Conservation (phyloP, 2,113 vertebrate species). For the Struthidea cinerea region DNA sequence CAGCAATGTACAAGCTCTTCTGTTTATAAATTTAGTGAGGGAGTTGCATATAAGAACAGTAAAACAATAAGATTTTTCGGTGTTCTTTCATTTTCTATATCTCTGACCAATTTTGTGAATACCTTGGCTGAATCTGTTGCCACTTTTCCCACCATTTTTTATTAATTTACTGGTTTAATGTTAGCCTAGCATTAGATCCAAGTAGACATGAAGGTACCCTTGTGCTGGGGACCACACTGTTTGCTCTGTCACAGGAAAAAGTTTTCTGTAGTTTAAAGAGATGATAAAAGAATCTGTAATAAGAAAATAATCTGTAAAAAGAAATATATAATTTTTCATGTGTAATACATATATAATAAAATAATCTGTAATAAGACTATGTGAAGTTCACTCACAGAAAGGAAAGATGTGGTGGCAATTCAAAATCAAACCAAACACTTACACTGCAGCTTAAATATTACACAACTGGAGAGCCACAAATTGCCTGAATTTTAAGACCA, state of each 20-base stretch:
- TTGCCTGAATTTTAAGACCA: background rate
- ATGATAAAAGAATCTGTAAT: background rate
- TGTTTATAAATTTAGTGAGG: background rate
- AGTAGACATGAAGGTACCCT: background rate
- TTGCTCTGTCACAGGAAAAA: background rate
- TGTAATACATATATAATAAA: background rate
- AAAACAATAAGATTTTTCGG: background rate
- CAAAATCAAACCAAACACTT: background rate
- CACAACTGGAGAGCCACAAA: background rate
- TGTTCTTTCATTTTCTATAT: background rate
- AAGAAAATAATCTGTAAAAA: background rate
- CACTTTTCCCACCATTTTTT: background rate
- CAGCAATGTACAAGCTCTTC: background rate
- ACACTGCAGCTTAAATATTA: background rate
- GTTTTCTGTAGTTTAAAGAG: background rate
- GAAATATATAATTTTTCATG: background rate
- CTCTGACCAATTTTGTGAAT: background rate
- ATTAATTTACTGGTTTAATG: background rate
- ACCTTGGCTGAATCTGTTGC: background rate
- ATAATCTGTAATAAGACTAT: background rate
- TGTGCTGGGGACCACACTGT: background rate
- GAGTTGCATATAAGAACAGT: background rate
- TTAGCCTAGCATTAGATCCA: background rate
- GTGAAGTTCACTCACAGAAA: background rate
- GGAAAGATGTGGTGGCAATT: background rate